Conservation (phyloP, 2,888 invertebrate genomes). For the Trilocha varians region DNA sequence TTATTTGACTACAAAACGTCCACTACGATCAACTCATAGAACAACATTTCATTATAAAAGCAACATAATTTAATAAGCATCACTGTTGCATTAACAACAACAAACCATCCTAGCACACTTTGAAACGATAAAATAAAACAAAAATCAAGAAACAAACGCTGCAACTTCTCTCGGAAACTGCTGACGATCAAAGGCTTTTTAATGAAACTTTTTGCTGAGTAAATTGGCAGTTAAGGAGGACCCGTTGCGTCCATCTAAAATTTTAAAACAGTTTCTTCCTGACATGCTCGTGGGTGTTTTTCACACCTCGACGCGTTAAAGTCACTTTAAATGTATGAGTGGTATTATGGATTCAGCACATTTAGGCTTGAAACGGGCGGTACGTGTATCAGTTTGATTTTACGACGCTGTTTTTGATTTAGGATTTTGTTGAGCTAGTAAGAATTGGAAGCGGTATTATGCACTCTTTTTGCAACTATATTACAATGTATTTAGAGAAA, state of each 20-base stretch:
- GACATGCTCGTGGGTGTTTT: slow-evolving; percentile 30
- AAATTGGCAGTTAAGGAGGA: slow-evolving; percentile 24
- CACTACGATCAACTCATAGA: no score
- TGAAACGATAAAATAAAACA: not conserved
- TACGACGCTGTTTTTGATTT: slow-evolving; percentile 7
- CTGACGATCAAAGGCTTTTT: slow-evolving; percentile 19
- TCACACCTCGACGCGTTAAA: slow-evolving; percentile 40
- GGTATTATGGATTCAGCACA: slow-evolving; percentile 49
- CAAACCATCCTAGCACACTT: no score
- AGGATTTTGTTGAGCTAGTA: not conserved
- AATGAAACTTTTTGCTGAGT: slow-evolving; percentile 16
- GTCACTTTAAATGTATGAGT: slow-evolving; percentile 39
- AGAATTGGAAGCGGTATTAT: no score
- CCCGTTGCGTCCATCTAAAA: slow-evolving; percentile 14
- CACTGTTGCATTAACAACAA: no score
- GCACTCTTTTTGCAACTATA: no score
- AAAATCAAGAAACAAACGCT: not conserved
- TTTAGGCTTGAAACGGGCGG: slow-evolving; percentile 26
- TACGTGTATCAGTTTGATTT: slow-evolving; percentile 36
- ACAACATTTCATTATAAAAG: no score
- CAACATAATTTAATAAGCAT: no score
- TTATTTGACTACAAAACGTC: no score
- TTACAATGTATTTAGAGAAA: no score
- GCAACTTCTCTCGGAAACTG: not conserved
- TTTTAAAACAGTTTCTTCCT: slow-evolving; percentile 14